Evolutionary conservation across 2,888 invertebrate species (phyloP).

Genomic region (Drosophila barbarae): DNA sequence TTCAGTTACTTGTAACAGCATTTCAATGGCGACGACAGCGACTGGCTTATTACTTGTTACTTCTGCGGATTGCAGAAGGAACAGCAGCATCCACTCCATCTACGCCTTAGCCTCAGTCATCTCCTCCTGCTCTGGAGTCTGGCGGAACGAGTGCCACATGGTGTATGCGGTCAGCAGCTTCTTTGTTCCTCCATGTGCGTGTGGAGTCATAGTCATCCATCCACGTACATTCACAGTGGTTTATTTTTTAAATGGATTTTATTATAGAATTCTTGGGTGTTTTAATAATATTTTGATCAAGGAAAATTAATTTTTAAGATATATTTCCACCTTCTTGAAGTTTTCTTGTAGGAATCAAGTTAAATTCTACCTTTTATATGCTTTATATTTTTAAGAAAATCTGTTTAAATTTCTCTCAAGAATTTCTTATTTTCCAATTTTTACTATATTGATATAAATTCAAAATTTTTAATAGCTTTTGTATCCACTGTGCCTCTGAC

Average conservation of each 20-base stretch:
- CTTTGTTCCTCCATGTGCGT: conserved; percentile 65
- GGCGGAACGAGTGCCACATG: conserved; percentile 50
- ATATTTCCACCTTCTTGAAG: background rate
- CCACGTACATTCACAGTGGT: conserved; percentile 13
- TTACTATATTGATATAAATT: background rate
- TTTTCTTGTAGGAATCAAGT: background rate
- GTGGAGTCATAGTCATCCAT: conserved; percentile 31
- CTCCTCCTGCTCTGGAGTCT: conserved; percentile 7
- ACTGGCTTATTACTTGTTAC: conserved; percentile 57
- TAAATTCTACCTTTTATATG: background rate
- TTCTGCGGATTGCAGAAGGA: conserved; percentile 33
- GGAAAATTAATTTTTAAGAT: background rate
- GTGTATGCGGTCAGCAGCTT: conserved; percentile 71
- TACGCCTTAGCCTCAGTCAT: conserved; percentile 3
- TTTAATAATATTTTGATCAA: background rate
- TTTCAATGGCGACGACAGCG: conserved; percentile 66
- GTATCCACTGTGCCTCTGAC: conserved; percentile 28
- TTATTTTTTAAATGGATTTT: background rate
- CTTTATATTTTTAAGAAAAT: background rate
- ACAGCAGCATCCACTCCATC: conserved; percentile 36
- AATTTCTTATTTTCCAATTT: background rate
- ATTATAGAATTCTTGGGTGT: background rate
- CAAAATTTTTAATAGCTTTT: background rate
- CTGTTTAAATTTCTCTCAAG: background rate
- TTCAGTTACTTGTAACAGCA: conserved; percentile 70